A percentile compares a stretch with the other conserved stretches of the same genome.
phyloP scores from a whole-genome alignment of 2,797 vertebrate species.

The Pterois miles region DNA sequence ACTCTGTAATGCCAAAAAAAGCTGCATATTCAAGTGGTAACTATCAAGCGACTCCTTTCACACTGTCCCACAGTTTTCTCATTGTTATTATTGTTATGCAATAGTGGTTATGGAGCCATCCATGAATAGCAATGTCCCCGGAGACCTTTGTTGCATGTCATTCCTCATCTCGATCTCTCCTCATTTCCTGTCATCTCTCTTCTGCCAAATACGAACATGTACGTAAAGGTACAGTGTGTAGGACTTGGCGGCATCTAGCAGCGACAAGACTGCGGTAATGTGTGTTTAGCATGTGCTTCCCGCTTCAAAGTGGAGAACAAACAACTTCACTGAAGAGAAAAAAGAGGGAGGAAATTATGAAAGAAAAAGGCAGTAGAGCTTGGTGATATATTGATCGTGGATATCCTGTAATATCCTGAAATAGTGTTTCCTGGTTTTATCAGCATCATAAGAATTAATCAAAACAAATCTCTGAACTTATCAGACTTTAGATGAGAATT shows the following conservation, averaged over 20 bases:
- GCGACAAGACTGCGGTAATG: too few species aligned
- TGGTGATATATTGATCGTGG: background rate
- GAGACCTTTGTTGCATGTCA: background rate
- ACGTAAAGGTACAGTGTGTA: background rate
- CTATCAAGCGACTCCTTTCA: background rate
- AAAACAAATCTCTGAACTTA: background rate
- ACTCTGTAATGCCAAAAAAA: background rate
- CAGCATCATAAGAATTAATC: background rate
- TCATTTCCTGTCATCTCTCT: background rate
- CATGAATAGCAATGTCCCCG: background rate
- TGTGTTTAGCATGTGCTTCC: background rate
- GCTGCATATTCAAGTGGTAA: background rate
- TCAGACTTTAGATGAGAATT: background rate
- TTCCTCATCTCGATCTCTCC: background rate
- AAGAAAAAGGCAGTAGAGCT: background rate
- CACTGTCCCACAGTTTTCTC: background rate
- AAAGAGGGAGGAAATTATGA: background rate
- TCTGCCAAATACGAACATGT: background rate
- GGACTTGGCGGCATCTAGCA: background rate
- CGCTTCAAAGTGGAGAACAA: background rate
- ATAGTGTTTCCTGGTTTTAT: conserved; percentile 1
- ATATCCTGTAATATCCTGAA: conserved; percentile 4
- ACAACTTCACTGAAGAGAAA: background rate
- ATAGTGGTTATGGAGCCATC: background rate
- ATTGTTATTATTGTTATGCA: background rate